Conservation (phyloP, 2,797 vertebrate species). For the Esox masquinongy region DNA sequence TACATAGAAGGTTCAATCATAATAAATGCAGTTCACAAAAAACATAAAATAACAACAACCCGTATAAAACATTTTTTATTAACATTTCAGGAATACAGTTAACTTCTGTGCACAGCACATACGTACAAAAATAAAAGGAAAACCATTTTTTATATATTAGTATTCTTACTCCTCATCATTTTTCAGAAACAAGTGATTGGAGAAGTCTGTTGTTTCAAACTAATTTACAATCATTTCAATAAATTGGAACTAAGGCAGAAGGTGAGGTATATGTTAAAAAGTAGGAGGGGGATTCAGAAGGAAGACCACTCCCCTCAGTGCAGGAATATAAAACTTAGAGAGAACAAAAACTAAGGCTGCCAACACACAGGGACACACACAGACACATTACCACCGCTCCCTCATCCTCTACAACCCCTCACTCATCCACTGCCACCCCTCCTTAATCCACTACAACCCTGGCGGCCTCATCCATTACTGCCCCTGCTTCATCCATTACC, state of each 20-base stretch:
- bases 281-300: constrained; percentile 71
- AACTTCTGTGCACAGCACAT: constrained; percentile 97
- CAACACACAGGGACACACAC: constrained; percentile 54
- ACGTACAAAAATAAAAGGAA: constrained; percentile 92
- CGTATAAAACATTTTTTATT: constrained; percentile 86
- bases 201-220: constrained; percentile 80
- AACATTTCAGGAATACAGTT: constrained; percentile 84
- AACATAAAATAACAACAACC: constrained; percentile 38
- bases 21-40: neutral
- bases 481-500: too few species aligned
- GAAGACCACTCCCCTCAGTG: constrained; percentile 79
- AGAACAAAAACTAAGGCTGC: constrained; percentile 70
- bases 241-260: constrained; percentile 84
- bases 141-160: constrained; percentile 85
- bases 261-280: constrained; percentile 85
- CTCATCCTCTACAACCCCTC: neutral
- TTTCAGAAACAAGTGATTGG: constrained; percentile 82
- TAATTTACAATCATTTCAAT: constrained; percentile 83
- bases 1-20: neutral
- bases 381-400: constrained; percentile 21
- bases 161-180: constrained; percentile 66
- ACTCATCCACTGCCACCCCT: too few species aligned
- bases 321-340: constrained; percentile 82
- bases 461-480: too few species aligned
- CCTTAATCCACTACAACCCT: too few species aligned